Evolutionary conservation across 2,797 vertebrate genomes (phyloP).

Genomic region (Dipus sagitta): DNA sequence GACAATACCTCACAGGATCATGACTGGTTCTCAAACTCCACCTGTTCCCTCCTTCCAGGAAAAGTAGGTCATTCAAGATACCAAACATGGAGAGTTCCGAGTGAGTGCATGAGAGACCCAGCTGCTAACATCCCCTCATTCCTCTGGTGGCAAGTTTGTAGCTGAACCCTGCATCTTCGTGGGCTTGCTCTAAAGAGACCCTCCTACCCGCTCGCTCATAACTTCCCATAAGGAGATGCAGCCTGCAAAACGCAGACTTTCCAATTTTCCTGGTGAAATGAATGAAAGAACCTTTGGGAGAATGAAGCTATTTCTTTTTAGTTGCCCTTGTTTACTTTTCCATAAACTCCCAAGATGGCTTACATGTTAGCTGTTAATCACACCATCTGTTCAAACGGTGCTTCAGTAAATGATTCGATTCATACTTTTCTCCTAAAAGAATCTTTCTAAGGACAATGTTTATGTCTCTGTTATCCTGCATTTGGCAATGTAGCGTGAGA

Average conservation of each 20-base stretch:
- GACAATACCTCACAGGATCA: background rate
- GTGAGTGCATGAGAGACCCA: accelerated
- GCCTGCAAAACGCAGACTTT: constrained; percentile 78
- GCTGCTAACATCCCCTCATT: background rate
- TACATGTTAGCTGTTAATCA: constrained; percentile 90
- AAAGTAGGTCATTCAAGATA: background rate
- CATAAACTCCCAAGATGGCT: constrained; percentile 89
- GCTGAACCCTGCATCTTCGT: background rate
- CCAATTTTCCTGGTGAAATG: constrained; percentile 84
- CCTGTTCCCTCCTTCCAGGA: background rate
- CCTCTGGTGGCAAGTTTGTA: background rate
- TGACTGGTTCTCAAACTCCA: background rate
- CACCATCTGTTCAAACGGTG: constrained; percentile 89
- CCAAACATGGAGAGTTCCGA: background rate
- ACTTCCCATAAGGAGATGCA: constrained; percentile 50
- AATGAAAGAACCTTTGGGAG: constrained; percentile 86
- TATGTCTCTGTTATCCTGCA: constrained; percentile 89
- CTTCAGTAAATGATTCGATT: constrained; percentile 87
- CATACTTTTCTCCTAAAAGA: constrained; percentile 87
- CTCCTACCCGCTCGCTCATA: background rate
- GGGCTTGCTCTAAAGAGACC: constrained; percentile 25
- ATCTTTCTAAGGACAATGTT: constrained; percentile 88
- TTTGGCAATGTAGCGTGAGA: constrained; percentile 87
- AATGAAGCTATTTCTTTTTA: constrained; percentile 86
- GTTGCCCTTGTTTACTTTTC: constrained; percentile 88